A percentile compares a stretch with the other conserved stretches of the same genome.
Conservation (phyloP, 1,140 invertebrate genomes). For the Plutomurus gul region DNA sequence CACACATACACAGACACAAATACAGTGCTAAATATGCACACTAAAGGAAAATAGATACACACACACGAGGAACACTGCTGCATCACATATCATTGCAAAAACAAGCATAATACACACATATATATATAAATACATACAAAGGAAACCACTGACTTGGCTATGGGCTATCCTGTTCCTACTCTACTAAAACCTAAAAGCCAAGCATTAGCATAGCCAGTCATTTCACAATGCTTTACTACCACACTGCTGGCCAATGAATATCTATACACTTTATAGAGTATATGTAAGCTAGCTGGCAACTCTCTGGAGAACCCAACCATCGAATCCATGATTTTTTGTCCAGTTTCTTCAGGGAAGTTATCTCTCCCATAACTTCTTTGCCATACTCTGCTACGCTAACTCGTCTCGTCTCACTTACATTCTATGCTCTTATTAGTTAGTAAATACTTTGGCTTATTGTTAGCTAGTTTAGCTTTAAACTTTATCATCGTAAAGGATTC, state of each 20-base stretch:
- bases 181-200: background rate
- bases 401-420: background rate
- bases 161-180: background rate
- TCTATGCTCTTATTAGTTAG: background rate
- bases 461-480: background rate
- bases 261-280: background rate
- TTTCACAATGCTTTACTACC: no score
- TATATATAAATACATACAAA: no score
- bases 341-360: constrained; percentile 28
- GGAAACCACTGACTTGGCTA: background rate
- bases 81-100: constrained; percentile 23
- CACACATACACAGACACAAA: no score
- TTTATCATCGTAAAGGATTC: constrained; percentile 18
- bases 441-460: background rate
- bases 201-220: constrained; percentile 4
- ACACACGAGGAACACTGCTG: no score
- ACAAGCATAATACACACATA: no score
- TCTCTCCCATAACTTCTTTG: constrained; percentile 20
- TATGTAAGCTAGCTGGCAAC: constrained; percentile 4
- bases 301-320: constrained; percentile 13
- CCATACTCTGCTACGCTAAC: constrained; percentile 5
- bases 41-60: no score
- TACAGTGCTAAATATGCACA: no score
- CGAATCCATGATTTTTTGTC: constrained; percentile 10
- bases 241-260: background rate